Evolutionary conservation across 1,140 invertebrate genomes (phyloP), one percentile per base, ranked within the genome.

Genomic region (Solenopsis invicta): DNA sequence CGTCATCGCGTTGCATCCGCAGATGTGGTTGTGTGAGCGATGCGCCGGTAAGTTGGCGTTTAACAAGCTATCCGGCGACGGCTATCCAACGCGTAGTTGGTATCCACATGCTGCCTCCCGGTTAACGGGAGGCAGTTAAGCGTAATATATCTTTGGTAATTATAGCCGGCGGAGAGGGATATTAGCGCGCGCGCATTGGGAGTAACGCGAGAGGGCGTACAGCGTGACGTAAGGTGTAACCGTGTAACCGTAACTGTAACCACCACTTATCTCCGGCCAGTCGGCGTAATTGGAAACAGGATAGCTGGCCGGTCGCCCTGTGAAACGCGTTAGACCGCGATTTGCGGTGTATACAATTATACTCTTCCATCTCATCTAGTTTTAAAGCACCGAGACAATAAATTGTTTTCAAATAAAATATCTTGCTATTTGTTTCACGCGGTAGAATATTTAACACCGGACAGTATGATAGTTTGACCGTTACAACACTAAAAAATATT

Each of bases 201-300:
- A 45, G 86, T 90, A 90, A 87, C 87, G 84, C 66, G 74, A 74
- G 69, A 85, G 77, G 61, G 54, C 82, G 85, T 48, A 34, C 75
- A 74, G 75, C 80, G 89, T 92, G 92, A 92, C 92, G 87, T 92
- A 93, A 91, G 89, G 88, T 80, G 91, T 93, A 92, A 90, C 90
- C 82, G 91, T 93, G 91, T 91, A 89, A 92, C 91, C 88, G 91
- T 94, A 94, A 93, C 92, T 90, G 92, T 93, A 94, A 93, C 93
- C 93, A 91, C 90, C 93, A 93, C 91, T 93, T 92, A 94, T 92
- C 90, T 92, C 88, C 67, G 78, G 89, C 77, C 74, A 88, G 87
- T 87, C 88, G 80, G 75, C 87, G 88, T 94, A 94, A 94, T 94
- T 93, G 92, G 92, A 93, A 93, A 92, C 78, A 52, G 85, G 92